Conservation (phyloP, 2,797 vertebrate genomes). For the Margarornis squamiger region DNA sequence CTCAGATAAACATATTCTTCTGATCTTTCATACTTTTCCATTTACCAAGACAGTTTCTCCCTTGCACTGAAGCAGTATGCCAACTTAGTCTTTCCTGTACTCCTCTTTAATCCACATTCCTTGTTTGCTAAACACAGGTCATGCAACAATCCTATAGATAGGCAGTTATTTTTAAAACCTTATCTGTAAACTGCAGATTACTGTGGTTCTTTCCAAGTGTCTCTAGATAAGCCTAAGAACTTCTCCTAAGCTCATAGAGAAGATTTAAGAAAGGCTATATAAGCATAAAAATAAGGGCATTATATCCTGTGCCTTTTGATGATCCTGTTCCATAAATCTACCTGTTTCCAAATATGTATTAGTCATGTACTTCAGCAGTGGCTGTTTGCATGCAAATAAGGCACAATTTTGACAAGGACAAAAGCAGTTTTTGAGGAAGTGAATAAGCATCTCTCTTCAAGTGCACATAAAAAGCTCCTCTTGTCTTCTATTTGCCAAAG, state of each 20-base stretch:
- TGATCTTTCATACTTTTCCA: constrained; percentile 24
- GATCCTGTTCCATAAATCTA: not conserved
- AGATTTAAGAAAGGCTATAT: not conserved
- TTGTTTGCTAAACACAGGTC: constrained; percentile 24
- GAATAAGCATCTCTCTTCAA: not conserved
- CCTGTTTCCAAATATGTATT: not conserved
- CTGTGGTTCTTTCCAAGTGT: not conserved
- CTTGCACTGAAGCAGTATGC: constrained; percentile 11
- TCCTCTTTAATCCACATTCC: constrained; percentile 41
- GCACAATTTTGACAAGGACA: not conserved
- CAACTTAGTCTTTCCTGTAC: constrained; percentile 31
- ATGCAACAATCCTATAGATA: constrained; percentile 25
- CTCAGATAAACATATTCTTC: constrained; percentile 37
- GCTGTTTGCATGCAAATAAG: not conserved
- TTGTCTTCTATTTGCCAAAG: not conserved
- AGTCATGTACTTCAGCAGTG: not conserved
- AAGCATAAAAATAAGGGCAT: not conserved
- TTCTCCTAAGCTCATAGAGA: not conserved
- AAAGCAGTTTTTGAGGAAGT: not conserved
- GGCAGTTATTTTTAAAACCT: constrained; percentile 27
- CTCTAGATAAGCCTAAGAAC: constrained; percentile 6
- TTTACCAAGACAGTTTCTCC: constrained; percentile 2
- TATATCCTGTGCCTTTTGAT: not conserved
- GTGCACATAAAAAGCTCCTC: not conserved
- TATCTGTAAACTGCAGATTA: constrained; percentile 31